A percentile compares a stretch with the other conserved stretches of the same genome.
Evolutionary conservation across 2,113 vertebrate genomes (phyloP).

Genomic region (Ameiurus melas): DNA sequence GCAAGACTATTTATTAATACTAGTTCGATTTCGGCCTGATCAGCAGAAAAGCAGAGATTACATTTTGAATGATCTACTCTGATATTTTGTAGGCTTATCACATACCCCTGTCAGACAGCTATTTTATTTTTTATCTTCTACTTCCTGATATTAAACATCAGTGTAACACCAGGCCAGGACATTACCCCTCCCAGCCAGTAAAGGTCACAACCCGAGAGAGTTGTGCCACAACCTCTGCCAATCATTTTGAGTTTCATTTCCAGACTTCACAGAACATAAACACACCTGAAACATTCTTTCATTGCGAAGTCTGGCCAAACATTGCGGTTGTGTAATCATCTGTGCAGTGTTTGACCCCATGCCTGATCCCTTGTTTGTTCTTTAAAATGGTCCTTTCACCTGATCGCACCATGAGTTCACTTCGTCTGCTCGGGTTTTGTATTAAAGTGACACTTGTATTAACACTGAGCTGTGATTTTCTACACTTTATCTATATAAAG

Average conservation of each 20-base stretch:
- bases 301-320: background rate
- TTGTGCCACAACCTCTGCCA: background rate
- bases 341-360: background rate
- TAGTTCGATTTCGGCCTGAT: background rate
- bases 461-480: background rate
- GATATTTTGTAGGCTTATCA: background rate
- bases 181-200: background rate
- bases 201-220: background rate
- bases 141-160: constrained; percentile 1
- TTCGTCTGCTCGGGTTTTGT: background rate
- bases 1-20: background rate
- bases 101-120: background rate
- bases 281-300: background rate
- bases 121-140: background rate
- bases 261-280: background rate
- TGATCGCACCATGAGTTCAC: background rate
- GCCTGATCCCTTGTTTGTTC: constrained; percentile 1
- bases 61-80: background rate
- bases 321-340: background rate
- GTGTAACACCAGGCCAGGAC: background rate
- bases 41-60: background rate
- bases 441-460: background rate
- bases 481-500: background rate
- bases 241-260: constrained; percentile 14
- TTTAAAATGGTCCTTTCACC: constrained; percentile 2